Conservation (phyloP, 2,113 vertebrate genomes). For the Trichechus manatus region DNA sequence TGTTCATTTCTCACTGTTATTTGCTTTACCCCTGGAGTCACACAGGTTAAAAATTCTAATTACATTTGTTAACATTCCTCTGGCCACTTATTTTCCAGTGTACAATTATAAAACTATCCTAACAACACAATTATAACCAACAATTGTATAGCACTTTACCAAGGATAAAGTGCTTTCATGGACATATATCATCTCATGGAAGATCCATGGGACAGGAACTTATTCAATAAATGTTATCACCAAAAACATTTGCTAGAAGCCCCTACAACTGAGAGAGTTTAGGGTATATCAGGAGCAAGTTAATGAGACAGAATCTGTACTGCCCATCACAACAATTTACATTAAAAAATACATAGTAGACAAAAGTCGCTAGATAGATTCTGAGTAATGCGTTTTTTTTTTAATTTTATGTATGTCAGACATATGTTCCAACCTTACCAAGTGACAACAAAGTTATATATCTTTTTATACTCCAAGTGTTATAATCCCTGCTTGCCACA, state of each 20-base stretch:
- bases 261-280: constrained; percentile 7
- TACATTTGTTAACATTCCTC: constrained; percentile 62
- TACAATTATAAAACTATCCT: constrained; percentile 57
- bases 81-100: constrained; percentile 62
- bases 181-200: not conserved
- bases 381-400: not conserved
- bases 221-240: constrained; percentile 7
- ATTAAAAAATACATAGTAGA: constrained; percentile 37
- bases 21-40: constrained; percentile 51
- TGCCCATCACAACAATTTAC: not conserved
- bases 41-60: constrained; percentile 67
- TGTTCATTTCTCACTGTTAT: constrained; percentile 44
- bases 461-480: not conserved
- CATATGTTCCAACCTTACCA: not conserved
- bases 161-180: constrained; percentile 12
- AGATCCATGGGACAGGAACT: not conserved
- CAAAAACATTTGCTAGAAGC: not conserved
- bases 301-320: not conserved
- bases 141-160: constrained; percentile 10
- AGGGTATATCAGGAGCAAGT: not conserved
- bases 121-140: constrained; percentile 51
- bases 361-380: constrained; percentile 6
- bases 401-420: not conserved
- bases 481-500: not conserved
- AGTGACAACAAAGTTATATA: not conserved